These are phyloP conservation scores for Tursiops truncatus DNA, from an alignment of 2,113 vertebrate species.

Conservation along the genomic window DNA sequence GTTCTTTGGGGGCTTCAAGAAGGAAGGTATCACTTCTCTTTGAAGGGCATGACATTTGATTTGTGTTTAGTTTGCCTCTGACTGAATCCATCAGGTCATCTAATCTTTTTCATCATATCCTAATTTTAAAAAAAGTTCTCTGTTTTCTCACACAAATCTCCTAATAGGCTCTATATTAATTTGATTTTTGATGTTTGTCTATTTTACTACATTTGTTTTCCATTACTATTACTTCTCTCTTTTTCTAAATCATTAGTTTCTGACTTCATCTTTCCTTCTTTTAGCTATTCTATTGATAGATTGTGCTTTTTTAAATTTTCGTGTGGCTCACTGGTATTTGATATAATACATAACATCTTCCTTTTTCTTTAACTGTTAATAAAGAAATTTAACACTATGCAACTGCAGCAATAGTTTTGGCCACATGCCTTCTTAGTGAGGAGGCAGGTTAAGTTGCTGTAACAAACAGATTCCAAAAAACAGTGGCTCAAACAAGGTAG, in stretches of 20 bases:
- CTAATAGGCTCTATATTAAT: background rate
- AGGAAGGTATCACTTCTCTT: background rate
- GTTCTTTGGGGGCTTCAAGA: background rate
- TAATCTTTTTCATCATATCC: background rate
- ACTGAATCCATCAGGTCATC: background rate
- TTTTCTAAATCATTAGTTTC: slow-evolving; percentile 3
- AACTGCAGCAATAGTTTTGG: background rate
- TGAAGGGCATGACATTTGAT: background rate
- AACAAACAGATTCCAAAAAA: background rate
- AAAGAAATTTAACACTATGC: background rate
- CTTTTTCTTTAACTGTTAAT: background rate
- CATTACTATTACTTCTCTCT: background rate
- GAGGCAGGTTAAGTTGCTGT: background rate
- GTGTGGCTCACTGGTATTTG: background rate
- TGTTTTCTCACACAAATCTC: background rate
- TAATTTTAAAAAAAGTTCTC: background rate
- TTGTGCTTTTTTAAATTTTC: background rate
- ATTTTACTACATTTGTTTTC: slow-evolving; percentile 7
- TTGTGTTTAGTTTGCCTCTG: background rate
- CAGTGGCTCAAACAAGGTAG: background rate
- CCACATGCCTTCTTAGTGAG: background rate
- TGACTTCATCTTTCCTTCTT: background rate
- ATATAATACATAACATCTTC: background rate
- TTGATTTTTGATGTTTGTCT: background rate
- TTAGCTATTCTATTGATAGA: background rate